These are phyloP conservation scores for Microtus oregoni DNA, from an alignment of 2,113 vertebrate genomes.

Conservation along the genomic window DNA sequence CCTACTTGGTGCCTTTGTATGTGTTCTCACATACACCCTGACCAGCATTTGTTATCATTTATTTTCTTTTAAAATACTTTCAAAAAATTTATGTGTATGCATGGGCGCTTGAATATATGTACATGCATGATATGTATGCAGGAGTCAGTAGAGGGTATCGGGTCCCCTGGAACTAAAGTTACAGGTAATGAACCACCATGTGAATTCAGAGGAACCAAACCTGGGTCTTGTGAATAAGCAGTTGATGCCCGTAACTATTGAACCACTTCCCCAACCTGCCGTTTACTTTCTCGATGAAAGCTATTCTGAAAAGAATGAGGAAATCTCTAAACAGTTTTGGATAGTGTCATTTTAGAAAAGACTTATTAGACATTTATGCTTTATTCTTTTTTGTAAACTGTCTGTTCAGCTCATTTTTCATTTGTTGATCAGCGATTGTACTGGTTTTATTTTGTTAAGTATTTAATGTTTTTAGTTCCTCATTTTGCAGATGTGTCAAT, in stretches of 20 bases:
- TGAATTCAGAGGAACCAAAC: not conserved
- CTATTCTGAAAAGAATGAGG: not conserved
- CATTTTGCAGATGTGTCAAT: not conserved
- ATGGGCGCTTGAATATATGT: not conserved
- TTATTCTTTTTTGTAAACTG: not conserved
- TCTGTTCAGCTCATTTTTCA: not conserved
- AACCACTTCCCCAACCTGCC: not conserved
- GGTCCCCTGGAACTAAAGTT: not conserved
- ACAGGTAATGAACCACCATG: not conserved
- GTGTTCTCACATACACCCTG: not conserved
- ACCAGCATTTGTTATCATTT: not conserved
- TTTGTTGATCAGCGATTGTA: not conserved
- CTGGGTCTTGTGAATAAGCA: not conserved
- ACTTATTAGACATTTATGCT: not conserved
- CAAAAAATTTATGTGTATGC: not conserved
- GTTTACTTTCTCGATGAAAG: not conserved
- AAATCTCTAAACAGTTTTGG: not conserved
- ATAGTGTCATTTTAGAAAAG: not conserved
- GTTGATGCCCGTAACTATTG: not conserved
- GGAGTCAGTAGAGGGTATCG: not conserved
- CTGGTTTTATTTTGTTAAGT: not conserved
- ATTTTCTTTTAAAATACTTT: not conserved
- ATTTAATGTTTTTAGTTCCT: not conserved
- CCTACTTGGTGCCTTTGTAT: not conserved
- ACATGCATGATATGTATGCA: not conserved